Evolutionary conservation across 2,888 invertebrate species (phyloP).

Genomic region (Lottia scabra): DNA sequence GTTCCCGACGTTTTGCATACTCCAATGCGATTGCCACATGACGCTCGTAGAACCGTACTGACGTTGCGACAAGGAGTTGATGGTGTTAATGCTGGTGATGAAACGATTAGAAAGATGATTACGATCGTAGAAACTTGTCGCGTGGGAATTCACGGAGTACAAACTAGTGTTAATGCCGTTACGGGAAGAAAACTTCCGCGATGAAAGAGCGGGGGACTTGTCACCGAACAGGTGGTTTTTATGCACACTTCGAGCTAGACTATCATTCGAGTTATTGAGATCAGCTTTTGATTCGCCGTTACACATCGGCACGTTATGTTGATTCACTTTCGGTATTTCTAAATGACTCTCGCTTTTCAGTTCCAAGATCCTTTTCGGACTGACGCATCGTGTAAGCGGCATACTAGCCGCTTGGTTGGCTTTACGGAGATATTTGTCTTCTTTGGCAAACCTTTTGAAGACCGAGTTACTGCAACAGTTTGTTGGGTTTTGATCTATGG

Average conservation of each 20-base stretch:
- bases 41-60: not conserved
- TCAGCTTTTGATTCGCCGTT: not conserved
- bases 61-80: not conserved
- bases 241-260: not conserved
- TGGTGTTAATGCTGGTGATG: not conserved
- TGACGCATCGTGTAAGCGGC: not conserved
- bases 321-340: not conserved
- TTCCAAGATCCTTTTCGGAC: not conserved
- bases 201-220: not conserved
- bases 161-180: not conserved
- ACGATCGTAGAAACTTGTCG: not conserved
- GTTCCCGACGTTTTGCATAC: not conserved
- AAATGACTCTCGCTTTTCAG: not conserved
- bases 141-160: not conserved
- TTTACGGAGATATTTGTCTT: not conserved
- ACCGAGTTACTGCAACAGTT: not conserved
- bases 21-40: not conserved
- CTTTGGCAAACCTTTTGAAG: not conserved
- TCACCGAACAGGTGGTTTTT: not conserved
- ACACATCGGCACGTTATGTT: not conserved
- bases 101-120: not conserved
- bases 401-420: not conserved
- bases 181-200: not conserved
- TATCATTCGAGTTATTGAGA: not conserved
- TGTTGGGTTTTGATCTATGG: not conserved